Base-by-base conservation (phyloP, 1,140 invertebrate genomes). In the Trachymyrmex cornetzi region DNA sequence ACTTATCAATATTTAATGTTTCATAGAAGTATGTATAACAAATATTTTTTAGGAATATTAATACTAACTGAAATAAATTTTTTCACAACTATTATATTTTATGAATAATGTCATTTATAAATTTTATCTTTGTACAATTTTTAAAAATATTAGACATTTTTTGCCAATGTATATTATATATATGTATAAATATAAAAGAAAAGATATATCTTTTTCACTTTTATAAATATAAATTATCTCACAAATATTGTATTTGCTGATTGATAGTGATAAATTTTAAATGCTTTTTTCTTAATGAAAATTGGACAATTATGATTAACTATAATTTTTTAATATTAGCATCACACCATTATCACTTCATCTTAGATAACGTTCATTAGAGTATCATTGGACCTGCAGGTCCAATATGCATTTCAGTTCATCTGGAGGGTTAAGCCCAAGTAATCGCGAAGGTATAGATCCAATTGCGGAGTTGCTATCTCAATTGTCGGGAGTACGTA, bases 381-480 rank as follows among this genome's bases (percentile, higher is more conserved):
- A 85, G 50, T 92, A 75, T 91, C 64, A 88, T 89, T 90, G 89
- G 88, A 90, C 88, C 87, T 93, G 96, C 87, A 95, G 97, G 92
- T 97, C 97, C 91, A 99, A 99, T 94, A 99, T 99, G 98, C 98
- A 99, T 96, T 98, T 98, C 91, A 97, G 97, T 95, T 97, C 97
- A 89, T 97, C 98, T 89, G 97, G 98, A 91, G 98, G 98, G 71
- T 96, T 98, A 67, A 98, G 98, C 90, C 97, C 97, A 85, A 98
- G 98, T 91, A 98, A 97, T 93, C 97, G 98, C 91, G 99, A 99
- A 94, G 97, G 98, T 89, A 97, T 97, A 87, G 99, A 99, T 96
- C 98, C 99, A 75, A 99, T 99, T 90, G 98, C 98, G 59, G 98
- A 99, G 96, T 96, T 99, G 87, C 96, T 99, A 79, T 98, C 98